Evolutionary conservation across 2,797 vertebrate genomes (phyloP).

Genomic region (Moxostoma hubbsi): DNA sequence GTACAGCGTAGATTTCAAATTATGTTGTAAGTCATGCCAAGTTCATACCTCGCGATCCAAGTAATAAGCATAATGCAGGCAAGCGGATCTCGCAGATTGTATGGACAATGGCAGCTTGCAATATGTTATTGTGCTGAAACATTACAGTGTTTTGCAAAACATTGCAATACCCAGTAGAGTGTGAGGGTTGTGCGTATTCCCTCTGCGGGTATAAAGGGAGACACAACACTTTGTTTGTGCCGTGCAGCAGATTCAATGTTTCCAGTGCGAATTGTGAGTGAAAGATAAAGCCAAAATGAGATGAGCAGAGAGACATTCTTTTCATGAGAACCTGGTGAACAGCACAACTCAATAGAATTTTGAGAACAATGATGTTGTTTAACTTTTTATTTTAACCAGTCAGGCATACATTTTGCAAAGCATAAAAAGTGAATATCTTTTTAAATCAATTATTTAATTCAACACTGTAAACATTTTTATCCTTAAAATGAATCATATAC

Average conservation of each 20-base stretch:
- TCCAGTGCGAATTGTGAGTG: slow-evolving; percentile 39
- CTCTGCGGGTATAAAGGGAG: slow-evolving; percentile 84
- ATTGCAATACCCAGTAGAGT: slow-evolving; percentile 85
- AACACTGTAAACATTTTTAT: neutral
- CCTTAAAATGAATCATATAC: no score
- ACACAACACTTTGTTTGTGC: slow-evolving; percentile 71
- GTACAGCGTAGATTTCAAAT: slow-evolving; percentile 90
- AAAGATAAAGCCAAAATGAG: slow-evolving; percentile 31
- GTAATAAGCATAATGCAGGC: slow-evolving; percentile 87
- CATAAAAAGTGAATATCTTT: neutral
- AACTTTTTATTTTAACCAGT: slow-evolving; percentile 2
- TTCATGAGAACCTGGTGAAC: slow-evolving; percentile 3
- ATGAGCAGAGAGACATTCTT: slow-evolving; percentile 16
- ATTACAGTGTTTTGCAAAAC: slow-evolving; percentile 64
- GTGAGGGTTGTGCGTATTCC: slow-evolving; percentile 95
- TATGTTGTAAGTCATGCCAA: slow-evolving; percentile 90
- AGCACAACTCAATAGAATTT: slow-evolving; percentile 1
- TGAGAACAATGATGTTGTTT: neutral
- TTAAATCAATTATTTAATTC: neutral
- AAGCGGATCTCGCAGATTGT: slow-evolving; percentile 82
- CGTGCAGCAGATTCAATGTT: slow-evolving; percentile 72
- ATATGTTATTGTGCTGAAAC: slow-evolving; percentile 81
- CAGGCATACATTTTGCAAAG: neutral
- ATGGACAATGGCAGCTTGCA: slow-evolving; percentile 84
- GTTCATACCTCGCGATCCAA: slow-evolving; percentile 85